These are phyloP conservation scores for Eupsilia transversa DNA, from an alignment of 2,888 invertebrate genomes.

Conservation along the genomic window DNA sequence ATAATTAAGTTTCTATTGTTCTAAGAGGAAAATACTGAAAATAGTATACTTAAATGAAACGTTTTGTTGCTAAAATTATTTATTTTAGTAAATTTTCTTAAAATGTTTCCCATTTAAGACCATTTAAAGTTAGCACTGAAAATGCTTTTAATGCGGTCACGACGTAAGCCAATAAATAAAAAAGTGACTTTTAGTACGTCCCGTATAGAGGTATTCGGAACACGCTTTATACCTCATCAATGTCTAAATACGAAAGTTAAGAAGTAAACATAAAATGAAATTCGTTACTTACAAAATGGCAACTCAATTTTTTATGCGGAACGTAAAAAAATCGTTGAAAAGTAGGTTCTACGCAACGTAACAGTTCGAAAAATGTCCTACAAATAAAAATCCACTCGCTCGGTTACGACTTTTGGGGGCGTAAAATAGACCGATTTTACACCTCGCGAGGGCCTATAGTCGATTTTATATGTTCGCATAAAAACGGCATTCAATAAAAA, in stretches of 20 bases:
- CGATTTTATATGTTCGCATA: slow-evolving; percentile 84
- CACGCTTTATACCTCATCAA: slow-evolving; percentile 70
- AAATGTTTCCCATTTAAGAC: slow-evolving; percentile 50
- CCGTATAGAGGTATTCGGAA: slow-evolving; percentile 67
- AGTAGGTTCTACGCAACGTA: slow-evolving; percentile 60
- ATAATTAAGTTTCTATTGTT: neutral
- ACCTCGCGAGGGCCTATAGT: slow-evolving; percentile 82
- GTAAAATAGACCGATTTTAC: slow-evolving; percentile 88
- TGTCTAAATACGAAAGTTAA: slow-evolving; percentile 72
- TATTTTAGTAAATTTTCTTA: neutral
- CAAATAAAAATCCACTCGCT: slow-evolving; percentile 85
- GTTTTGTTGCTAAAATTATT: neutral
- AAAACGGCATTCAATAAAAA: slow-evolving; percentile 86
- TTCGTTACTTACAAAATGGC: slow-evolving; percentile 74
- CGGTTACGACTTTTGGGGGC: slow-evolving; percentile 81
- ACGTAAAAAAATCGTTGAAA: slow-evolving; percentile 72
- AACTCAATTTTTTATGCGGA: slow-evolving; percentile 70
- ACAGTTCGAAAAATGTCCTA: slow-evolving; percentile 81
- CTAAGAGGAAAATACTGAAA: too few species aligned
- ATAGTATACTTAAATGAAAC: neutral
- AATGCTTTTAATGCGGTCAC: slow-evolving; percentile 64
- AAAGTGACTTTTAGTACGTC: slow-evolving; percentile 71
- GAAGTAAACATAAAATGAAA: slow-evolving; percentile 73
- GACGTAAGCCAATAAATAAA: slow-evolving; percentile 70
- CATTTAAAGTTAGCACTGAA: slow-evolving; percentile 61